Evolutionary conservation across 2,113 vertebrate species (phyloP), one percentile per base, ranked within the genome.

Genomic region (Oryctolagus cuniculus): DNA sequence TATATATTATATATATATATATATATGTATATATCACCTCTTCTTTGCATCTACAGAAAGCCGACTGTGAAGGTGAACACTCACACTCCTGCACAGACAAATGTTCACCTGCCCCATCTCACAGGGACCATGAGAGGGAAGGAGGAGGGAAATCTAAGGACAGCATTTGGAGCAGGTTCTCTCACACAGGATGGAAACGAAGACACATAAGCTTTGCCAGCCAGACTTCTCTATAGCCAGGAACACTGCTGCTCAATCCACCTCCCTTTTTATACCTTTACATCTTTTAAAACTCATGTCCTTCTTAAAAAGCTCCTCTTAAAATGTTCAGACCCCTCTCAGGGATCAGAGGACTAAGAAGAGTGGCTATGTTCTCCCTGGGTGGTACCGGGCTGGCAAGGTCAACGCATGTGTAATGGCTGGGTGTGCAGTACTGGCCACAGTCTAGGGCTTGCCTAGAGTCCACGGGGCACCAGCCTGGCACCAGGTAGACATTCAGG

Each of bases 341-440:
- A 55, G 1, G 4, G 53, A 2, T 0, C 70, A 25, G 34, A 27
- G 17, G 73, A 24, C 27, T 31, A 22, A 63, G 6, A 2, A 15
- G 12, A 17, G 31, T 4, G 17, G 6, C 9, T 13, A 17, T 55
- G 31, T 61, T 31, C 15, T 69, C 9, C 3, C 21, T 15, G 15
- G 25, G 11, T 11, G 10, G 21, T 11, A 15, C 15, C 3, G 25
- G 24, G 10, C 19, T 2, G 6, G 44, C 3, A 1, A 1, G 8
- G 34, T 51, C 31, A 6, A 55, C 69, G 16, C 2, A 4, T 5
- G 9, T 38, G 31, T 15, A 24, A 29, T 11, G 61, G n/a, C 22
- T 10, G 0, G 2, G 16, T 29, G 11, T 24, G 13, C 11, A n/a
- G 64, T 19, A 24, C 22, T 34, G 61, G 19, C 19, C 3, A 0